These are phyloP conservation scores for Agonopterix alstromeriana DNA, from an alignment of 2,888 invertebrate species.

Conservation along the genomic window DNA sequence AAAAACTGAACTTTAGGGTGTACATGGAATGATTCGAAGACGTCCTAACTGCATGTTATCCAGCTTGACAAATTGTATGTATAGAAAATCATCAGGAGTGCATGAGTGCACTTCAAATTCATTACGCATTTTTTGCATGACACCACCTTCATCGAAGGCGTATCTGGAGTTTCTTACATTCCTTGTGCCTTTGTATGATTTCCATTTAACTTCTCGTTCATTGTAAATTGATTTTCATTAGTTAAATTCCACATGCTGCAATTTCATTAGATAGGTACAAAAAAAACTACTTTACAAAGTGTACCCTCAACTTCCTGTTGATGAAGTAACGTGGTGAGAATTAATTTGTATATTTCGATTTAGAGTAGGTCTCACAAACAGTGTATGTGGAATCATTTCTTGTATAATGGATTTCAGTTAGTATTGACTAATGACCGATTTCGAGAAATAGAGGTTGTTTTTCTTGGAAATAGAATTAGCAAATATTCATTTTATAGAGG, in stretches of 20 bases:
- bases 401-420: no score
- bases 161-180: slow-evolving; percentile 35
- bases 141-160: slow-evolving; percentile 53
- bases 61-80: slow-evolving; percentile 8
- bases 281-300: background rate
- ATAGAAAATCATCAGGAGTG: background rate
- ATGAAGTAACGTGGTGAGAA: background rate
- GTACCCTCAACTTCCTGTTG: slow-evolving; percentile 6
- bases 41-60: slow-evolving; percentile 19
- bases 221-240: background rate
- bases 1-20: slow-evolving; percentile 16
- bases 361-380: no score
- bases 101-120: slow-evolving; percentile 15
- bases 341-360: background rate
- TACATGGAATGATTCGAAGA: slow-evolving; percentile 19
- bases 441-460: no score
- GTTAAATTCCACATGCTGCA: background rate
- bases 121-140: slow-evolving; percentile 64
- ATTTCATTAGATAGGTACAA: background rate
- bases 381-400: no score
- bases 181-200: slow-evolving; percentile 13
- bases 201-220: background rate
- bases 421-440: no score
- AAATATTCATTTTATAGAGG: no score
- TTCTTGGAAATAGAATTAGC: no score